Evolutionary conservation across 2,113 vertebrate genomes (phyloP), one percentile per base, ranked within the genome.

Genomic region (Eurystomus gularis): DNA sequence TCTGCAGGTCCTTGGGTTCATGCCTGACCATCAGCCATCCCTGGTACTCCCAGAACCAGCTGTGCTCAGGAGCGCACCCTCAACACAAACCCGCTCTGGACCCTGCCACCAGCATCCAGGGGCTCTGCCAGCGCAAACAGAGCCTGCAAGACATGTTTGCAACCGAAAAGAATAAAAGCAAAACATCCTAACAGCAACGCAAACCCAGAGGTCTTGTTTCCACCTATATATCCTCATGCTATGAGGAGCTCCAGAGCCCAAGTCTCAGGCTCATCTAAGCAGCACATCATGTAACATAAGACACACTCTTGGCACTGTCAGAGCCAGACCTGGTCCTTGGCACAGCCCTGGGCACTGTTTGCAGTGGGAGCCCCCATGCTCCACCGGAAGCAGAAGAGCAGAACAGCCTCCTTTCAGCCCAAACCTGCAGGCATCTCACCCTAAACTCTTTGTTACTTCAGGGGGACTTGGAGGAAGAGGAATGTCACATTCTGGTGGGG

Each of bases 41-140:
- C 88, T 64, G 52, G 33, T 76, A 83, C 68, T 89, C 57, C 94
- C 75, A 97, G 76, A 88, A 84, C 68, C n/a, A 29, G 77, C 80
- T 85, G 57, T 6, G 2, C 20, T 61, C 35, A 44, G 51, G 21
- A 65, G 28, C 1, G 2, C 54, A 28, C 5, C 35, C 42, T 37
- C 2, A 2, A 37, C 31, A n/a, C 49, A 69, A 40, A 69, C 51
- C 17, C 58, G 15, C 42, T 39, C 12, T 29, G 71, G 17, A 60
- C 7, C 16, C 42, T 9, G 2, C 51, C 40, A 68, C 19, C 39
- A 61, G 18, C 7, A 1, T 62, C 1, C 28, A 28, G 60, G 40
- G n/a, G 10, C 44, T 79, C 46, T 75, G 24, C 29, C n/a, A n/a
- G 69, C 20, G 48, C 44, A 60, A 81, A 17, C 35, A 55, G 48